Base-by-base conservation (phyloP, 2,888 invertebrate species). In the Aporophyla lueneburgensis region DNA sequence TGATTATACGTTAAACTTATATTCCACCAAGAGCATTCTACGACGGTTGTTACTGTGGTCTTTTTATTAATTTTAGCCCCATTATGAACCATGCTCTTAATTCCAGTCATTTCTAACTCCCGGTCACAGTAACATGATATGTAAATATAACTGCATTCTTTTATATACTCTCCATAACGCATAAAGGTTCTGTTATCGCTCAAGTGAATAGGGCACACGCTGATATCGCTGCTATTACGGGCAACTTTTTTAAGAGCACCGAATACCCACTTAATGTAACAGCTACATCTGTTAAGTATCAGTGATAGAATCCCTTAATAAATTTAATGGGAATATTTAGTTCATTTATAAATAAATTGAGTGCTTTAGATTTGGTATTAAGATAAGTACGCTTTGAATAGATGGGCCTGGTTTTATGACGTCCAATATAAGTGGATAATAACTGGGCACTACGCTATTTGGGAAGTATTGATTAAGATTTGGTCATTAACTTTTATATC, bases 131-230 rank as follows among this genome's bases (percentile, higher is more conserved):
- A 77, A 75, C 76, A 67, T 24, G 24, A 54, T 78, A 76, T 72
- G 72, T 80, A 83, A 81, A 86, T 79, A 79, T 62, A 76, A 83
- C 83, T 83, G 86, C 86, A 83, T 87, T 88, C 88, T 91, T 83
- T 76, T 69, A 80, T 86, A 78, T 80, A 89, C 79, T 81, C 78
- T 79, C 78, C 49, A 71, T 89, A 91, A 90, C 89, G 89, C 90
- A 91, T 91, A 90, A 90, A 92, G 85, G 90, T 92, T 89, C 84
- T 90, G 88, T 93, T 93, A 94, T 94, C 94, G 90, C 84, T 86
- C 91, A 93, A 93, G 93, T 94, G 92, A 92, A 93, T 84, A 83
- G 86, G 73, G 79, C 83, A 80, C 78, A 62, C 70, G 67, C 75
- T 81, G 79, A 88, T 87, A 86, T 58, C 61, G 68, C 59, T 68